A percentile compares a stretch with the other conserved stretches of the same genome.
These are phyloP conservation scores for Rhyacophila evoluta DNA, from an alignment of 2,888 invertebrate genomes.

Conservation along the genomic window DNA sequence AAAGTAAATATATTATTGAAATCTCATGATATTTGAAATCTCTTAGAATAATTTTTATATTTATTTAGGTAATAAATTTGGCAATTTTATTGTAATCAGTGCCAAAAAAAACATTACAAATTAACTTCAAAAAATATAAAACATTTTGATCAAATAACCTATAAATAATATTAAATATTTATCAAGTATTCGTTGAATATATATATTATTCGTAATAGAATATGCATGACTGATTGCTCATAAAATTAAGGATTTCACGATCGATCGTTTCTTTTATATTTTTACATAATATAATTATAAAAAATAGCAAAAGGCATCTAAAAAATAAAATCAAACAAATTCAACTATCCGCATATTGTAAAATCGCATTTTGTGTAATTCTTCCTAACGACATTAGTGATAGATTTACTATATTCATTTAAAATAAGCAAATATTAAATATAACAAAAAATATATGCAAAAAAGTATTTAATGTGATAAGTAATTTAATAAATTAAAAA, in stretches of 20 bases:
- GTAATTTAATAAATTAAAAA: not conserved
- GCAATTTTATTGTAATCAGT: not conserved
- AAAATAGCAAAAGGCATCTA: not conserved
- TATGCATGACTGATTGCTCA: slow-evolving; percentile 32
- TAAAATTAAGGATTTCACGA: slow-evolving; percentile 13
- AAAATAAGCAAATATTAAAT: not conserved
- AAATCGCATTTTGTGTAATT: slow-evolving; percentile 16
- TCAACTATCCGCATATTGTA: not conserved
- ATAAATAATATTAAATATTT: not conserved
- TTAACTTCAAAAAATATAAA: not conserved
- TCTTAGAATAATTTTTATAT: not conserved
- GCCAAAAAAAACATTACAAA: not conserved
- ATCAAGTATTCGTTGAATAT: not conserved
- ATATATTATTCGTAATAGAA: not conserved
- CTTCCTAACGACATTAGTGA: not conserved
- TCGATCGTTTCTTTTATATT: not conserved
- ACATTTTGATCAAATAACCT: not conserved
- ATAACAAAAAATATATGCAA: not conserved
- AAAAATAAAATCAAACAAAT: not conserved
- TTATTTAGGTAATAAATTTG: not conserved
- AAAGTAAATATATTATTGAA: not conserved
- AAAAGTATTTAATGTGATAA: slow-evolving; percentile 24
- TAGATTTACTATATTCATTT: not conserved
- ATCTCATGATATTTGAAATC: not conserved
- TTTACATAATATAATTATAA: slow-evolving; percentile 9